These are phyloP conservation scores for Peucedramus taeniatus DNA, from an alignment of 2,113 vertebrate genomes.

Conservation along the genomic window DNA sequence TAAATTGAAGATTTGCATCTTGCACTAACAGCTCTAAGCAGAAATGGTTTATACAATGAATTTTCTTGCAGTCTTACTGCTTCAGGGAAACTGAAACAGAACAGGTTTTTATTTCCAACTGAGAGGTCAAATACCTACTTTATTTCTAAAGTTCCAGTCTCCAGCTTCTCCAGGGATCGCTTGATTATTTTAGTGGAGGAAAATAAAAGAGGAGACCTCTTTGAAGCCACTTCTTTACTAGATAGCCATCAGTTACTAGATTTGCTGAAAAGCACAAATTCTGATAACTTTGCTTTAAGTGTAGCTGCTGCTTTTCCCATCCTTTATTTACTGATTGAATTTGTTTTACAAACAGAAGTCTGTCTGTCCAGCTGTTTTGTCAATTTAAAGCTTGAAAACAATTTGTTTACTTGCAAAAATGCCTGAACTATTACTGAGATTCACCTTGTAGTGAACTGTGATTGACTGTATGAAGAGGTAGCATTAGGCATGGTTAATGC, in stretches of 20 bases:
- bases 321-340: background rate
- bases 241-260: background rate
- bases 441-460: background rate
- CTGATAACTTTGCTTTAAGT: background rate
- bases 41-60: slow-evolving; percentile 25
- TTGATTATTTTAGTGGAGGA: background rate
- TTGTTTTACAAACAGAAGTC: background rate
- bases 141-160: background rate
- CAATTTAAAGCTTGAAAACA: slow-evolving; percentile 13
- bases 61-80: slow-evolving; percentile 39
- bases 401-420: slow-evolving; percentile 31
- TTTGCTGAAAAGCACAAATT: slow-evolving; percentile 22
- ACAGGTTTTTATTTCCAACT: background rate
- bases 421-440: background rate
- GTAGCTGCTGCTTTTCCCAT: slow-evolving; percentile 21
- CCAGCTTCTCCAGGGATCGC: slow-evolving; percentile 1
- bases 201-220: background rate
- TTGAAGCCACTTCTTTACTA: slow-evolving; percentile 11
- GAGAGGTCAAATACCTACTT: slow-evolving; percentile 30
- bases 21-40: slow-evolving; percentile 68
- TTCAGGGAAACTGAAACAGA: slow-evolving; percentile 53
- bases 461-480: background rate
- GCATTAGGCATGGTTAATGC: background rate
- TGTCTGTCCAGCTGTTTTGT: slow-evolving; percentile 10
- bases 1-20: slow-evolving; percentile 57